A percentile compares a stretch with the other conserved stretches of the same genome.
phyloP scores from a whole-genome alignment of 2,113 vertebrate species.

The Tenebrosternarchus preto region DNA sequence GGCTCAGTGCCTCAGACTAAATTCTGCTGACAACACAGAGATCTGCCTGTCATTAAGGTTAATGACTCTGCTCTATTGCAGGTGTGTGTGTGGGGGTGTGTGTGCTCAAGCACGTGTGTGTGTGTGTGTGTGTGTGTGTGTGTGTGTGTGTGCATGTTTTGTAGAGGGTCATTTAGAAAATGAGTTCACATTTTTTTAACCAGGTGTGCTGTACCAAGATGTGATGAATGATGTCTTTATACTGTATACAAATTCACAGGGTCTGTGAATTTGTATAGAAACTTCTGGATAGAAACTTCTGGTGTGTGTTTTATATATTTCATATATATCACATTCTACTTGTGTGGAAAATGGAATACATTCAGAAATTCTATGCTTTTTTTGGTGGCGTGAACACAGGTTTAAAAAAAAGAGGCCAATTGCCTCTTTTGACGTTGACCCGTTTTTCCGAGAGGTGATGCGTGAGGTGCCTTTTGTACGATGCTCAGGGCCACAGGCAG shows the following conservation, averaged over 20 bases:
- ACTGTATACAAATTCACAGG: slow-evolving; percentile 20
- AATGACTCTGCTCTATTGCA: slow-evolving; percentile 55
- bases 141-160: background rate
- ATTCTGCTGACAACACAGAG: slow-evolving; percentile 26
- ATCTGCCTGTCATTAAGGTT: slow-evolving; percentile 52
- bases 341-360: background rate
- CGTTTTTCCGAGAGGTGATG: slow-evolving; percentile 53
- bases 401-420: background rate
- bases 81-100: slow-evolving; percentile 48
- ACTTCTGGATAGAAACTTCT: too few relatives aligned
- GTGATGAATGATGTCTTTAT: slow-evolving; percentile 51
- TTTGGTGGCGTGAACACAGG: too few relatives aligned
- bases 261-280: background rate
- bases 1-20: slow-evolving; percentile 36
- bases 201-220: slow-evolving; percentile 42
- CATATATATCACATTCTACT: slow-evolving; percentile 8
- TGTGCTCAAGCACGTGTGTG: too few relatives aligned
- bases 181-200: slow-evolving; percentile 50
- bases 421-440: slow-evolving; percentile 19
- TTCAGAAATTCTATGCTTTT: background rate
- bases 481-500: slow-evolving; percentile 38
- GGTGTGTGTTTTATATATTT: slow-evolving; percentile 16
- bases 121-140: slow-evolving; percentile 26
- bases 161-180: slow-evolving; percentile 32
- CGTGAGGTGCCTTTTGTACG: slow-evolving; percentile 38